phyloP scores from a whole-genome alignment of 92 coral and sea anemone species.

The Palythoa caribaeorum region DNA sequence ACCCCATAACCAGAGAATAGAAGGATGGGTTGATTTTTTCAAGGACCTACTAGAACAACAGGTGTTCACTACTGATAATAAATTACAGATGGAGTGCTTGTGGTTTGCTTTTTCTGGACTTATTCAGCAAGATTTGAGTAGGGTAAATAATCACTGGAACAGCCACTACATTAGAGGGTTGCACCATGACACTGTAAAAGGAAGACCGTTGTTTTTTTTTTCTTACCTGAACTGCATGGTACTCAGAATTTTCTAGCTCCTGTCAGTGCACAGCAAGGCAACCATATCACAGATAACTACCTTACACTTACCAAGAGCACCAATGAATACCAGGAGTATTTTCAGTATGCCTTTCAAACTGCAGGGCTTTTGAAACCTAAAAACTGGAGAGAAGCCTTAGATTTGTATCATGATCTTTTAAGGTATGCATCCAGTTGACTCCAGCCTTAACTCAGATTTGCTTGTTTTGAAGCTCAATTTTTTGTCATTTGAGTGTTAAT shows the following conservation, averaged over 20 bases:
- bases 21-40: constrained; percentile 63
- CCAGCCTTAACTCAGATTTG: neutral
- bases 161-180: constrained; percentile 57
- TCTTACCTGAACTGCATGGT: constrained; percentile 24
- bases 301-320: constrained; percentile 22
- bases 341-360: constrained; percentile 54
- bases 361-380: constrained; percentile 50
- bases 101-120: constrained; percentile 9
- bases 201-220: constrained; percentile 6
- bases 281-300: constrained; percentile 49
- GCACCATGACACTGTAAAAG: constrained; percentile 53
- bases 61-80: constrained; percentile 43
- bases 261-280: constrained; percentile 51
- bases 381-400: constrained; percentile 68
- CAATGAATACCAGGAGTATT: constrained; percentile 58
- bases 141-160: constrained; percentile 51
- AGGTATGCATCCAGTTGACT: constrained; percentile 18
- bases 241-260: constrained; percentile 52
- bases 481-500: too few species aligned
- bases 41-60: constrained; percentile 58
- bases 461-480: too few species aligned
- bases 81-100: neutral
- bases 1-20: constrained; percentile 30
- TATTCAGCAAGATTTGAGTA: constrained; percentile 54
- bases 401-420: constrained; percentile 58